phyloP scores from a whole-genome alignment of 2,888 invertebrate genomes.

The Eurytoma adleriae region DNA sequence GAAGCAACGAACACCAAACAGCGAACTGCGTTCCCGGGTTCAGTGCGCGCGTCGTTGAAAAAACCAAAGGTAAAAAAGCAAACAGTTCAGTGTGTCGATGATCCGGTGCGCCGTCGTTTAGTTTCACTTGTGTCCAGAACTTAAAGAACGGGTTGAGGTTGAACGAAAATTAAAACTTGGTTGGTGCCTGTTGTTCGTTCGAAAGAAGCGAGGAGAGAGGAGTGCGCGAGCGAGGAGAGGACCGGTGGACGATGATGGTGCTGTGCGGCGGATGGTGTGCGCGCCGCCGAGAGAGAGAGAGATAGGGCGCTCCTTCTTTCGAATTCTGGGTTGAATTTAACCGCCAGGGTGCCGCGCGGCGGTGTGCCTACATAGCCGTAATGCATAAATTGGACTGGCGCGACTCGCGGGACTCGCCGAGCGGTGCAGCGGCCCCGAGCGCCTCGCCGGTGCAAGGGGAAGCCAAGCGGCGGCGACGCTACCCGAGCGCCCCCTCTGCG shows the following conservation, averaged over 20 bases:
- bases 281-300: slow-evolving; percentile 52
- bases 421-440: slow-evolving; percentile 44
- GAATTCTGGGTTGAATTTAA: slow-evolving; percentile 60
- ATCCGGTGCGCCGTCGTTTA: no score
- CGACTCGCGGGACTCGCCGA: slow-evolving; percentile 62
- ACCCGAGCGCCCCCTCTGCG: slow-evolving; percentile 8
- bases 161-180: not conserved
- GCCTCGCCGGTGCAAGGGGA: slow-evolving; percentile 20
- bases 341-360: slow-evolving; percentile 62
- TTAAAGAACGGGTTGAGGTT: no score
- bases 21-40: no score
- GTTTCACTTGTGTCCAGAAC: no score
- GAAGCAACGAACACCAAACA: no score
- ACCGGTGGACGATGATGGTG: not conserved
- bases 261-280: not conserved
- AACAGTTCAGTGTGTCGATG: no score
- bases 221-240: slow-evolving; percentile 6
- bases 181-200: slow-evolving; percentile 1
- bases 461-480: slow-evolving; percentile 17
- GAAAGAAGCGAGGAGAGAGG: slow-evolving; percentile 9
- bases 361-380: slow-evolving; percentile 76
- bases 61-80: no score
- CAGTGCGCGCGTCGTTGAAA: no score
- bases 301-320: slow-evolving; percentile 50
- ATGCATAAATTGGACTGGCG: slow-evolving; percentile 76